Percentiles rank a stretch among this genome's conserved stretches.
phyloP scores from a whole-genome alignment of 2,113 vertebrate species.

The Epinephelus moara region DNA sequence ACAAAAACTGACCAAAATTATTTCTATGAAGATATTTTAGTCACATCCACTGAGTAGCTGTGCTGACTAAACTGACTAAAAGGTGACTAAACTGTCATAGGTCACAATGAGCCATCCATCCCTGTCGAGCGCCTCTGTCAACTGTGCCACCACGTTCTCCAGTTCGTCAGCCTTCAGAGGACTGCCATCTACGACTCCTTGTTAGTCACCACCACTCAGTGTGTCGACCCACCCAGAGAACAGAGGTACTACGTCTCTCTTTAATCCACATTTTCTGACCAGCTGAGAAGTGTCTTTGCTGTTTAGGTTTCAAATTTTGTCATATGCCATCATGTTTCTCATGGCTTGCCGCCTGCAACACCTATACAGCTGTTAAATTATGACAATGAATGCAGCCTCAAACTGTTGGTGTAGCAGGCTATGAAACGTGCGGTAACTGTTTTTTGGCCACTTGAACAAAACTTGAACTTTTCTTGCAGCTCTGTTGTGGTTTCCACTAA shows the following conservation, averaged over 20 bases:
- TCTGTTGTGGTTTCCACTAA: not conserved
- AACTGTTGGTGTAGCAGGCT: not conserved
- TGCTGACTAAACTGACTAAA: not conserved
- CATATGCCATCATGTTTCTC: not conserved
- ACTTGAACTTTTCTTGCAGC: not conserved
- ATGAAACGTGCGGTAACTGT: not conserved
- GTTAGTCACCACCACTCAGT: constrained; percentile 82
- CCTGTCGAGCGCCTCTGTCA: constrained; percentile 81
- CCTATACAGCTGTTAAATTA: not conserved
- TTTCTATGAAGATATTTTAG: not conserved
- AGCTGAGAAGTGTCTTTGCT: not conserved
- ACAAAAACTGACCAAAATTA: no score
- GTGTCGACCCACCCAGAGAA: constrained; percentile 83
- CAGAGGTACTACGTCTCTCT: constrained; percentile 86
- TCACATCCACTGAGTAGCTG: not conserved
- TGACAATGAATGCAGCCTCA: no score
- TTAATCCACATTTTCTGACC: not conserved
- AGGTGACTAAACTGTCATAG: constrained; percentile 71
- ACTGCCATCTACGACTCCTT: constrained; percentile 87
- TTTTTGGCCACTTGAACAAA: not conserved
- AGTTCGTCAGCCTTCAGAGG: constrained; percentile 88
- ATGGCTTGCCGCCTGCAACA: not conserved
- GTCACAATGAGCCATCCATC: constrained; percentile 88
- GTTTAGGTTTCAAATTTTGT: constrained; percentile 11
- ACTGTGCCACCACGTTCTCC: constrained; percentile 87